phyloP scores from a whole-genome alignment of 2,797 vertebrate species.

The Amazonetta brasiliensis region DNA sequence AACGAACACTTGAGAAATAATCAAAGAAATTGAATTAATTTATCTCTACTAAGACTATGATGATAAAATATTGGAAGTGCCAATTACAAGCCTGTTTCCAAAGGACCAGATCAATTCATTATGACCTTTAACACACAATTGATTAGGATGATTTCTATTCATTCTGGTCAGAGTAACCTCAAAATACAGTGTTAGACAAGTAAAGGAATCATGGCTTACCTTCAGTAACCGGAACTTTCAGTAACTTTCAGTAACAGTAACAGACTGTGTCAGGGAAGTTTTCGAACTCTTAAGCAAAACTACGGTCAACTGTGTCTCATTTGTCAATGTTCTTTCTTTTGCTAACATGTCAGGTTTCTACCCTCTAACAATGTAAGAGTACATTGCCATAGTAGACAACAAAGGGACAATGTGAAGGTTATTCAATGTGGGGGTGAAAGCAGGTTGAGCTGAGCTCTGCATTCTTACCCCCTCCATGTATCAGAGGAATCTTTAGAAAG shows the following conservation, averaged over 20 bases:
- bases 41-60: neutral
- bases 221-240: neutral
- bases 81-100: constrained; percentile 20
- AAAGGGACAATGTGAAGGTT: neutral
- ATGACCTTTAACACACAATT: constrained; percentile 16
- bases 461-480: fast-evolving
- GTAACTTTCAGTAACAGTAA: neutral
- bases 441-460: neutral
- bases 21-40: neutral
- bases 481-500: neutral
- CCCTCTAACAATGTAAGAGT: fast-evolving
- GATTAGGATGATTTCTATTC: neutral
- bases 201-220: neutral
- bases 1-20: neutral
- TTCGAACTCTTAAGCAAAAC: neutral
- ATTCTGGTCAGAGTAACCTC: neutral
- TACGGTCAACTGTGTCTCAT: neutral
- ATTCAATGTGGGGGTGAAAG: neutral
- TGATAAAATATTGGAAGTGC: neutral
- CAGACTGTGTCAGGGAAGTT: neutral
- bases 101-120: neutral
- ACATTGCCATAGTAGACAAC: fast-evolving
- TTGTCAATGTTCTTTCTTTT: neutral
- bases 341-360: neutral
- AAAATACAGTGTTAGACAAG: neutral